A percentile compares a stretch with the other conserved stretches of the same genome.
Evolutionary conservation across 2,797 vertebrate genomes (phyloP).

Genomic region (Chelonia mydas): DNA sequence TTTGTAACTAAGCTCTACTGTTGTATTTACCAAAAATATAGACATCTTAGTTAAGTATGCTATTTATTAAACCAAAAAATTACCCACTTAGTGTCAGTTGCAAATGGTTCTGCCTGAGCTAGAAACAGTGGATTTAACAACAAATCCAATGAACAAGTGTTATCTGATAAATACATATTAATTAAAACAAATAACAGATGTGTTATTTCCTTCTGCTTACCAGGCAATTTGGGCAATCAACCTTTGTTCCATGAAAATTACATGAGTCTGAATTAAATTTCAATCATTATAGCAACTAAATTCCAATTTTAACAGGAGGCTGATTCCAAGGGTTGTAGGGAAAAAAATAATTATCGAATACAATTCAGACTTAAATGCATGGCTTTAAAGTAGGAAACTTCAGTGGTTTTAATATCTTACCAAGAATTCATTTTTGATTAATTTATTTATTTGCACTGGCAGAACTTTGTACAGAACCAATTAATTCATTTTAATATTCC

Average conservation of each 20-base stretch:
- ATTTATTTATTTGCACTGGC: background rate
- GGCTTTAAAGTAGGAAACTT: background rate
- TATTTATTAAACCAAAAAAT: background rate
- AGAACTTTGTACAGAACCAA: slow-evolving; percentile 21
- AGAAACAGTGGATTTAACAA: background rate
- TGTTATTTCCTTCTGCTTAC: slow-evolving; percentile 35
- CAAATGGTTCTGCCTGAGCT: background rate
- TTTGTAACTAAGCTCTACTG: background rate
- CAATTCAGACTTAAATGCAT: background rate
- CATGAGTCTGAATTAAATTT: slow-evolving; percentile 59
- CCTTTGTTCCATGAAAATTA: slow-evolving; percentile 52
- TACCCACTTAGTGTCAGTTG: background rate
- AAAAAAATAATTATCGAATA: background rate
- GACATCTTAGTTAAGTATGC: background rate
- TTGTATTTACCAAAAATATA: slow-evolving; percentile 21
- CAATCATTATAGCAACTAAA: slow-evolving; percentile 10
- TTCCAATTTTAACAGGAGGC: slow-evolving; percentile 12
- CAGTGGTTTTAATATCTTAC: background rate
- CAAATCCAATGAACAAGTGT: background rate
- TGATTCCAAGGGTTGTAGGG: background rate
- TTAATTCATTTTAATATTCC: slow-evolving; percentile 50
- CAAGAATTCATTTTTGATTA: slow-evolving; percentile 19
- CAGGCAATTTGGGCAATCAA: slow-evolving; percentile 38
- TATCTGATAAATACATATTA: slow-evolving; percentile 39
- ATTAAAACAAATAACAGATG: slow-evolving; percentile 58